These are phyloP conservation scores for Encarsia formosa DNA, from an alignment of 2,888 invertebrate genomes.

Conservation along the genomic window DNA sequence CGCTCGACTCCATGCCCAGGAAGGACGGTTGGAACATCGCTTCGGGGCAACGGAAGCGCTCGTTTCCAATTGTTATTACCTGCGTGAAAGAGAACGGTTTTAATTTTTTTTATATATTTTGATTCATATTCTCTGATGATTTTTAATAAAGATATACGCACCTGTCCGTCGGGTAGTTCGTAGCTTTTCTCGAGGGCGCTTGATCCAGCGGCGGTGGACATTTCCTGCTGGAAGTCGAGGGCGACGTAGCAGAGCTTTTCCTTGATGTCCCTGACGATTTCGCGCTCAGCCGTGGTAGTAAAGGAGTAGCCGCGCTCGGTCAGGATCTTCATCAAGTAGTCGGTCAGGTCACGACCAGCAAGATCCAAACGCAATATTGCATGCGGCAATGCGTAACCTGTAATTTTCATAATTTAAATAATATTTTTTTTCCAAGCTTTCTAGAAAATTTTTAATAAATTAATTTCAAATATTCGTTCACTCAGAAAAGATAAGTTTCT, in stretches of 20 bases:
- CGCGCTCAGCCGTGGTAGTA: slow-evolving; percentile 64
- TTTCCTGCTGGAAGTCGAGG: slow-evolving; percentile 91
- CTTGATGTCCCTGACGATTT: slow-evolving; percentile 93
- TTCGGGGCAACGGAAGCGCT: slow-evolving; percentile 81
- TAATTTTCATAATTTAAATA: too few species aligned
- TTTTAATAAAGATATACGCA: too few species aligned
- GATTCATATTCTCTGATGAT: too few species aligned
- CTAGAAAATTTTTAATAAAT: too few species aligned
- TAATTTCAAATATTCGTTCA: too few species aligned
- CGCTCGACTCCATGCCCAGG: slow-evolving; percentile 56
- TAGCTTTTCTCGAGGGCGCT: slow-evolving; percentile 90
- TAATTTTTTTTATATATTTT: too few species aligned
- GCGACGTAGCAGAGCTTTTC: slow-evolving; percentile 93
- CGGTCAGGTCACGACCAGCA: slow-evolving; percentile 61
- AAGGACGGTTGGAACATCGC: slow-evolving; percentile 57
- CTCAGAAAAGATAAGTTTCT: too few species aligned
- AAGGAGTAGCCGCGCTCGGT: slow-evolving; percentile 59
- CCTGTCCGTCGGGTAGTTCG: slow-evolving; percentile 81
- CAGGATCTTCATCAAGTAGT: slow-evolving; percentile 61
- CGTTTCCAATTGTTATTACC: slow-evolving; percentile 84
- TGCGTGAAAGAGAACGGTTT: too few species aligned
- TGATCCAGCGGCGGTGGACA: slow-evolving; percentile 88
- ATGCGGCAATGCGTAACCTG: slow-evolving; percentile 65
- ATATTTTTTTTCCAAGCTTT: too few species aligned
- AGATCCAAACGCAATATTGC: slow-evolving; percentile 60